These are phyloP conservation scores for Steinernema scapterisci DNA, from an alignment of 2,888 invertebrate species.

Conservation along the genomic window DNA sequence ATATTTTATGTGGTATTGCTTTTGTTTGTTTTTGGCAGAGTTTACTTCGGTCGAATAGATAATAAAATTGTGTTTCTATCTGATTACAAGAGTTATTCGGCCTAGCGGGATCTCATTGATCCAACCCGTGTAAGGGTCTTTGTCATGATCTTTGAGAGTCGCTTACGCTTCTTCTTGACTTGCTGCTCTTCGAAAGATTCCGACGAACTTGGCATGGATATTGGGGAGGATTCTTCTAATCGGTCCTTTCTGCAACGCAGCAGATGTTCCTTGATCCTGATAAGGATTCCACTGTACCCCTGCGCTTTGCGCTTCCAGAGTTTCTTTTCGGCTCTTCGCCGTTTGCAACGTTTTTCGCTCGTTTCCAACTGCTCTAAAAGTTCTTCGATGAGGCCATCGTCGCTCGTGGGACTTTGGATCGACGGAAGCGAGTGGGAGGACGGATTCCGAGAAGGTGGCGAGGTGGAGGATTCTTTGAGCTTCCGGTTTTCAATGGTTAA, in stretches of 20 bases:
- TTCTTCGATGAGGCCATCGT: background rate
- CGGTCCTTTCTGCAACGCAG: background rate
- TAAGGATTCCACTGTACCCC: background rate
- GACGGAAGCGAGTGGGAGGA: no score
- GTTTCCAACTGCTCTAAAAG: background rate
- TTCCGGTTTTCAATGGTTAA: background rate
- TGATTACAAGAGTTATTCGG: no score
- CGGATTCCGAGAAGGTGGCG: no score
- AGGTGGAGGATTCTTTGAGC: background rate
- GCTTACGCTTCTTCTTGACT: slow-evolving; percentile 10
- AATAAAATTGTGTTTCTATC: background rate
- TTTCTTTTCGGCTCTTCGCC: background rate
- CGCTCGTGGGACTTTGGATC: background rate
- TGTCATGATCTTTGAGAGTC: background rate
- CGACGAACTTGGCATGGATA: background rate
- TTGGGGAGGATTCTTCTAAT: background rate
- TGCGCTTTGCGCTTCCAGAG: background rate
- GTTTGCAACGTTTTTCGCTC: background rate
- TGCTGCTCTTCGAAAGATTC: background rate
- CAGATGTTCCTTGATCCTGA: background rate
- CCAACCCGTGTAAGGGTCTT: background rate
- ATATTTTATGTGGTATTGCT: background rate
- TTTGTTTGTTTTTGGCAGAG: background rate
- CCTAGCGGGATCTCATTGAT: background rate
- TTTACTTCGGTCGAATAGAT: background rate